Percentiles rank a stretch among this genome's conserved stretches.
Conservation (phyloP, 1,140 invertebrate species). For the Epicauta chinensis region DNA sequence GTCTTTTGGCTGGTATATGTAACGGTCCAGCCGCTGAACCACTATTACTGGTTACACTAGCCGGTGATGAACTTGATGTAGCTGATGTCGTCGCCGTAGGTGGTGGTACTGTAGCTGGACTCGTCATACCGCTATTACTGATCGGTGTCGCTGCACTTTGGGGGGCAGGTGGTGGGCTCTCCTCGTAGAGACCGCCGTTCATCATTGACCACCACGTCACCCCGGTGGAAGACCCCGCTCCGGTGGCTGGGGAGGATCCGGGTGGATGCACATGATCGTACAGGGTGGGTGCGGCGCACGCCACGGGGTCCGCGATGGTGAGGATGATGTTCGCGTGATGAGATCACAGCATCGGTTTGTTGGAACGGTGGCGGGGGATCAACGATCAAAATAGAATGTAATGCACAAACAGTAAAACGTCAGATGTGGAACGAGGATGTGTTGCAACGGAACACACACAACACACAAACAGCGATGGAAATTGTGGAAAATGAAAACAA, state of each 20-base stretch:
- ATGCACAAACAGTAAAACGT: not conserved
- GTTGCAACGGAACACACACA: constrained; percentile 32
- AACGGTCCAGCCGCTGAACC: constrained; percentile 56
- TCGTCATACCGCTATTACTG: constrained; percentile 46
- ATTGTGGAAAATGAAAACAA: not conserved
- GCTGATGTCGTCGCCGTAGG: constrained; percentile 49
- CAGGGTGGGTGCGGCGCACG: constrained; percentile 64
- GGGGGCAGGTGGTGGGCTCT: constrained; percentile 59
- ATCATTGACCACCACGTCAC: constrained; percentile 77
- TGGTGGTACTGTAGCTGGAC: constrained; percentile 49
- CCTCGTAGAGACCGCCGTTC: constrained; percentile 70
- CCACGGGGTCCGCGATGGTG: constrained; percentile 71
- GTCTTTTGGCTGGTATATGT: constrained; percentile 77
- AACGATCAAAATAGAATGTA: not conserved
- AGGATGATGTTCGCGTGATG: constrained; percentile 50
- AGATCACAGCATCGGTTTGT: constrained; percentile 37
- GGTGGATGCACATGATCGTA: constrained; percentile 73
- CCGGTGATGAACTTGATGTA: constrained; percentile 63
- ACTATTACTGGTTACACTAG: constrained; percentile 57
- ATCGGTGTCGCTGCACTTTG: constrained; percentile 48
- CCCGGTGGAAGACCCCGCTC: constrained; percentile 69
- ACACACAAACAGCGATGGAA: constrained; percentile 14
- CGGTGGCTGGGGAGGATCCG: constrained; percentile 69
- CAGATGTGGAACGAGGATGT: constrained; percentile 3
- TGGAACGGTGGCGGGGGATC: constrained; percentile 1